Conservation (phyloP, 2,888 invertebrate species). For the Tupiocoris notatus region DNA sequence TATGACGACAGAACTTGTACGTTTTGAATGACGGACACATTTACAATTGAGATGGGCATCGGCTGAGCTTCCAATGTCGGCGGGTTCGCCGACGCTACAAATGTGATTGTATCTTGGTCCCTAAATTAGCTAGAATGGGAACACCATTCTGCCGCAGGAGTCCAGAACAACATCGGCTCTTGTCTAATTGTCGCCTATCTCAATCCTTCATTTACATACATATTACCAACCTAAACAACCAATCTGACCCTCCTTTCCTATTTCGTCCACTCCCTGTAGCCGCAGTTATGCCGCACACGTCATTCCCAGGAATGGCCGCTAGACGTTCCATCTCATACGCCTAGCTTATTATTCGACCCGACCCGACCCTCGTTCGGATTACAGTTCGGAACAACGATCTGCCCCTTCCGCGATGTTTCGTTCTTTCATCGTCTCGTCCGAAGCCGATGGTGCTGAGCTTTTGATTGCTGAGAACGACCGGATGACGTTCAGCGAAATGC, state of each 20-base stretch:
- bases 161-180: slow-evolving; percentile 28
- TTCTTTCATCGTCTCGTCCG: too few species aligned
- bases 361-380: neutral
- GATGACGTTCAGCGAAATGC: too few species aligned
- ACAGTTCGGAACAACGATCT: neutral
- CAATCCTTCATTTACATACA: slow-evolving; percentile 39
- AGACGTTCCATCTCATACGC: neutral
- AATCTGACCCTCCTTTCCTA: slow-evolving; percentile 11
- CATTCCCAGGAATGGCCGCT: neutral
- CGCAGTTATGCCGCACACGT: neutral
- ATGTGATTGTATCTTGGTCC: slow-evolving; percentile 19
- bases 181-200: slow-evolving; percentile 33
- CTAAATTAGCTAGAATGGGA: slow-evolving; percentile 22
- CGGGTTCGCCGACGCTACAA: neutral
- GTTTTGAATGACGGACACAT: neutral
- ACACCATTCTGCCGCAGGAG: neutral
- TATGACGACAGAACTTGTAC: neutral
- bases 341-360: neutral
- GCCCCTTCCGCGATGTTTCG: neutral
- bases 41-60: neutral
- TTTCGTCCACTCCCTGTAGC: too few species aligned
- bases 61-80: neutral
- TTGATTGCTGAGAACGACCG: too few species aligned
- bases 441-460: too few species aligned
- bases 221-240: slow-evolving; percentile 37